Evolutionary conservation across 2,113 vertebrate species (phyloP).

Genomic region (Serilophus lunatus): DNA sequence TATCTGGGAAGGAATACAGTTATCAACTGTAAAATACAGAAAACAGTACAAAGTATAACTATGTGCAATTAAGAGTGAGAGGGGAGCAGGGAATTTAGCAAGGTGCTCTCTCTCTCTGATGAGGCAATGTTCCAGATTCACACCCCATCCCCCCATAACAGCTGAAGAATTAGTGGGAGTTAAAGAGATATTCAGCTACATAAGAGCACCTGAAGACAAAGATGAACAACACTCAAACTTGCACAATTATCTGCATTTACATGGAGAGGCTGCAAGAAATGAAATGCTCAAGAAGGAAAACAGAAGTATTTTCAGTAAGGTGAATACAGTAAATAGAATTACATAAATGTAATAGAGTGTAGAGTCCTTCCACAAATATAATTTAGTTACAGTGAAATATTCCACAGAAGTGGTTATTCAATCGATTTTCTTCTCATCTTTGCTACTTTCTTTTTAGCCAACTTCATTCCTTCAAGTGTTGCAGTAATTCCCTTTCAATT

Average conservation of each 20-base stretch:
- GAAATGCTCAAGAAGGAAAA: background rate
- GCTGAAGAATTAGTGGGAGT: background rate
- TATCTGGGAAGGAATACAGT: background rate
- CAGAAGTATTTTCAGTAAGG: background rate
- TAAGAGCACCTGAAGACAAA: background rate
- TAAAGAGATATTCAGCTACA: background rate
- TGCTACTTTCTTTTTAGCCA: background rate
- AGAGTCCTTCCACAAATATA: background rate
- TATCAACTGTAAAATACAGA: background rate
- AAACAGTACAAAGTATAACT: background rate
- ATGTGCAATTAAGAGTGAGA: background rate
- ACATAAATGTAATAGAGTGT: background rate
- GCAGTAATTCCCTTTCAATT: background rate
- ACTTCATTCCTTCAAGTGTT: background rate
- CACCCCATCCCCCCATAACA: background rate
- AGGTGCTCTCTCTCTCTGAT: background rate
- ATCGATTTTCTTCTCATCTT: background rate
- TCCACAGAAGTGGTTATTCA: background rate
- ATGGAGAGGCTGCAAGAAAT: background rate
- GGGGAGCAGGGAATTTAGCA: background rate
- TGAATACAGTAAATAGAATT: background rate
- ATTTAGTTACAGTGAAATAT: background rate
- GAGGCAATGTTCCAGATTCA: background rate
- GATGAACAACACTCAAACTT: background rate
- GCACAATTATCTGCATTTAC: background rate